Percentiles rank a stretch among this genome's conserved stretches.
phyloP scores from a whole-genome alignment of 2,113 vertebrate genomes.

The Daphoenositta chrysoptera region DNA sequence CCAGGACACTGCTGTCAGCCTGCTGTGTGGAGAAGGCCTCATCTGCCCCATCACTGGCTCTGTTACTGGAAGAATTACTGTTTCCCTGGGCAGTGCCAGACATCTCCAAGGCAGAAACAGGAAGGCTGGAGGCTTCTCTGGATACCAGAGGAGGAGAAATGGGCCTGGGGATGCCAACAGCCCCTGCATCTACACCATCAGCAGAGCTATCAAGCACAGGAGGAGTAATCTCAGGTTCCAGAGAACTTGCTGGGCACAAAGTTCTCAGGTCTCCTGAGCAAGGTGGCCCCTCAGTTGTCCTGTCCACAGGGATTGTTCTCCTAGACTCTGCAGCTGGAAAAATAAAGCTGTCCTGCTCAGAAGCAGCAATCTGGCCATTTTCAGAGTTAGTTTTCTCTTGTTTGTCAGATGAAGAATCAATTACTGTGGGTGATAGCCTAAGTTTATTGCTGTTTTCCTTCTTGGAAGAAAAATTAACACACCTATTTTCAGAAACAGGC shows the following conservation, averaged over 20 bases:
- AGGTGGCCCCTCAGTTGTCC: background rate
- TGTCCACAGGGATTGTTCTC: background rate
- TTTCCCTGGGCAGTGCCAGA: background rate
- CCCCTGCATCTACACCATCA: background rate
- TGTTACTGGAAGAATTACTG: background rate
- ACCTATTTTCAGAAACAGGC: background rate
- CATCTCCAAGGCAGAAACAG: background rate
- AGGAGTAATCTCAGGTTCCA: constrained; percentile 3
- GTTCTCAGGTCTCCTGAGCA: background rate
- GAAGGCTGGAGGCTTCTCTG: background rate
- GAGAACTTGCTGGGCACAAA: background rate
- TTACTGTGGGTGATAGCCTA: background rate
- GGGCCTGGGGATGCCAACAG: background rate
- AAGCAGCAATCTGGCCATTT: background rate
- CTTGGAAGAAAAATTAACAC: background rate
- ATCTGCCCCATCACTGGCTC: background rate
- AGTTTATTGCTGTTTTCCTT: background rate
- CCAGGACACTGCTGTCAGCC: background rate
- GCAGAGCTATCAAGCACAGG: background rate
- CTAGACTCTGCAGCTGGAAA: background rate
- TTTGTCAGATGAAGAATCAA: background rate
- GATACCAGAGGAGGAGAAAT: background rate
- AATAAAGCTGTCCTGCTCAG: background rate
- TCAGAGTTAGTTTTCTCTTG: background rate
- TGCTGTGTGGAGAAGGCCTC: background rate